Base-by-base conservation (phyloP, 1,140 invertebrate genomes). In the Scaptomyza graminum region DNA sequence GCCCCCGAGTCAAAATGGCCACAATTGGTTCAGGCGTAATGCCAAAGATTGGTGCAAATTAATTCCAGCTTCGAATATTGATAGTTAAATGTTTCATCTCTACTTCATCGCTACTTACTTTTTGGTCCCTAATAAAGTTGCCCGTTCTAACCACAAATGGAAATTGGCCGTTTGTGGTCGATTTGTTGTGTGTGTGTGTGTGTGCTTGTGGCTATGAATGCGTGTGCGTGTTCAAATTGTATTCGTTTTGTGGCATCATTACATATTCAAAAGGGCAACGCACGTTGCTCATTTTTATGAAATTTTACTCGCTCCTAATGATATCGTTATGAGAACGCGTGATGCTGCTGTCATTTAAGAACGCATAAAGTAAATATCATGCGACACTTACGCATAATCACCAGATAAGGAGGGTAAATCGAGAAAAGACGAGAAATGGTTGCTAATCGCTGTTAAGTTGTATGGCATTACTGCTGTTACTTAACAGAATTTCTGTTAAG, bases 201-300 rank as follows among this genome's bases (percentile, higher is more conserved):
- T 66, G 51, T 64, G 46, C 49, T 64, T 52, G 63, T 22, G 18
- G 4, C 4, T 22, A 22, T 22, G 13, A 13, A 28, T 43, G 51
- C 59, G 57, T 44, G 52, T 37, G 76, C 65, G 76, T 79, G 76
- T 43, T 47, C 43, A 84, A 84, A 84, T 85, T 84, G 76, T 81
- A 84, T 68, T 85, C 63, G 77, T 68, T 79, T 68, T 67, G 60
- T 73, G 63, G 80, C 68, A 67, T 84, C 80, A 84, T 84, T 84
- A 80, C 73, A 85, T 85, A 84, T 84, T 84, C 80, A 84, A 85
- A 83, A 85, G 80, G 80, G 81, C 81, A 80, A 60, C 80, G 76
- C 80, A 84, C 81, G 81, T 85, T 80, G 72, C 55, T 60, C 47
- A 76, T 76, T 84, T 85, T 85, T 84, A 80, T 84, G 76, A 84